phyloP scores from a whole-genome alignment of 2,113 vertebrate species.

The Rhinoptilus africanus region DNA sequence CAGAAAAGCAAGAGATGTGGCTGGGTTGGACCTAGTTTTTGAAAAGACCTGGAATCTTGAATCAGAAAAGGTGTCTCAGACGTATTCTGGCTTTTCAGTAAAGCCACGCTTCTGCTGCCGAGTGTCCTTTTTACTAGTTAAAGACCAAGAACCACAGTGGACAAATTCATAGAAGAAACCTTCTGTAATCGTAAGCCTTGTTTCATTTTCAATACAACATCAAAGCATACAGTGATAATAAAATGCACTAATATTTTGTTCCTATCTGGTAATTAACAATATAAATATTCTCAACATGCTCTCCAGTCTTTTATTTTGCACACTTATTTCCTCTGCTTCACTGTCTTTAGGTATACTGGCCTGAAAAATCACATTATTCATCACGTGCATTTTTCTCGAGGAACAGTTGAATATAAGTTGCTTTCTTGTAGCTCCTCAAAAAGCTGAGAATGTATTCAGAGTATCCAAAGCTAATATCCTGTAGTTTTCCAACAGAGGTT shows the following conservation, averaged over 20 bases:
- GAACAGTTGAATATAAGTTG: neutral
- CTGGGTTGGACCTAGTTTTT: neutral
- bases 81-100: neutral
- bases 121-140: neutral
- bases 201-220: neutral
- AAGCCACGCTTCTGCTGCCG: neutral
- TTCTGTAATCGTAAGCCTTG: neutral
- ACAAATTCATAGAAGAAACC: neutral
- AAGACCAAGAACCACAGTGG: neutral
- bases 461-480: neutral
- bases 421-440: neutral
- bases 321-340: neutral
- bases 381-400: neutral
- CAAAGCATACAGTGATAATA: neutral
- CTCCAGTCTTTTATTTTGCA: neutral
- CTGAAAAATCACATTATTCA: neutral
- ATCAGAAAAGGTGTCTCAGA: neutral
- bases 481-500: neutral
- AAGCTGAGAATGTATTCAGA: neutral
- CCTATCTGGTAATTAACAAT: neutral
- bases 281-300: neutral
- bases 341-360: neutral
- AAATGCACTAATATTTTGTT: neutral
- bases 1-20: neutral
- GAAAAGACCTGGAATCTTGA: neutral